Evolutionary conservation across 2,797 vertebrate species (phyloP), one percentile per base, ranked within the genome.

Genomic region (Epinephelus coioides): DNA sequence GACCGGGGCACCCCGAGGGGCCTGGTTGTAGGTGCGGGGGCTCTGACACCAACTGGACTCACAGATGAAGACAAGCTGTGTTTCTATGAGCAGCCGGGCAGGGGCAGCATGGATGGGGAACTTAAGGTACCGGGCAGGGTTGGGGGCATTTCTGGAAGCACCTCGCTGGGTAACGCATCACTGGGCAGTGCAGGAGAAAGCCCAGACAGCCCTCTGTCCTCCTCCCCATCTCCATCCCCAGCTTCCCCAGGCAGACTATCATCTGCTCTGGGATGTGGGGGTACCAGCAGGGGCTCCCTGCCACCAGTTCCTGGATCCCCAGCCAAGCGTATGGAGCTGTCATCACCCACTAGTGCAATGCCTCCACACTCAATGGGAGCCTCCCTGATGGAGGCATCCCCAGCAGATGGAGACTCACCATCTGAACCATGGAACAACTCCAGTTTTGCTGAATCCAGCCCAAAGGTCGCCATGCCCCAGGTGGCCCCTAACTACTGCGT

Each of bases 31-130:
- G 68, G 79, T 0, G 90, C 93, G 1, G 81, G 87, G 57, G 63
- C 91, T 47, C 93, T 94, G 85, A 93, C 72, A 25, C 50, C 72
- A 3, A 50, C 94, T 0, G 96, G 95, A 34, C 97, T 98, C 91
- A 97, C 97, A 0, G 97, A 98, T 12, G 97, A 97, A 88, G 97
- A 97, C 90, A 98, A 98, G 94, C 95, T 98, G 38, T 97, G 97
- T 90, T 97, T 97, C 89, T 98, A 96, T 12, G 97, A 98, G 69
- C 95, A 95, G 6, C 95, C 97, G 1, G 81, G 69, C 18, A 87
- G 79, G 6, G 73, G 75, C 40, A 53, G 78, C 25, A 19, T 92
- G 80, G 96, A 96, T 69, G 90, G 95, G 60, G 97, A 96, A 76
- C 95, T 96, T 47, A 96, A 95, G 88, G 90, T 95, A 25, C 93